phyloP scores from a whole-genome alignment of 2,888 invertebrate genomes.

The Dicyrtomina minuta region DNA sequence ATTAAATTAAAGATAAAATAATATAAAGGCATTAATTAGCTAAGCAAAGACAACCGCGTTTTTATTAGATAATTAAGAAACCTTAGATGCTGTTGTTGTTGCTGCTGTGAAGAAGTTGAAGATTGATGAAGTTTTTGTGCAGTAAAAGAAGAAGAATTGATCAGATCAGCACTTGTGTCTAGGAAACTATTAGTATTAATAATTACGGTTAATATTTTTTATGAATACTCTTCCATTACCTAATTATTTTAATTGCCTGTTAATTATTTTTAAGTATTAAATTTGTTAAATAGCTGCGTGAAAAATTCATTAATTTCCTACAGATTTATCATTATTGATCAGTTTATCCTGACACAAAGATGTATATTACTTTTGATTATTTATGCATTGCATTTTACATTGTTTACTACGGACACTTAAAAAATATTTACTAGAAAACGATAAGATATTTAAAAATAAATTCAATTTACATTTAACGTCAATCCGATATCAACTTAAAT shows the following conservation, averaged over 20 bases:
- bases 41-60: conserved; percentile 1
- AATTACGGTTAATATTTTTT: conserved; percentile 4
- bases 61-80: conserved; percentile 33
- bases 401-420: too few relatives aligned
- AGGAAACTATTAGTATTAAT: conserved; percentile 33
- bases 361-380: too few relatives aligned
- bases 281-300: conserved; percentile 9
- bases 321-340: not conserved
- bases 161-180: conserved; percentile 30
- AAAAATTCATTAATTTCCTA: not conserved
- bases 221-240: too few relatives aligned
- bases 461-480: not conserved
- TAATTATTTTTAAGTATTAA: conserved; percentile 16
- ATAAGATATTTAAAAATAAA: not conserved
- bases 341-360: too few relatives aligned
- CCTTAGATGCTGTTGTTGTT: conserved; percentile 38
- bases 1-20: not conserved
- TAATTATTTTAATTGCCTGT: conserved; percentile 4
- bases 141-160: conserved; percentile 33
- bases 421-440: too few relatives aligned
- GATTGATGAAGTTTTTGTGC: conserved; percentile 33
- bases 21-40: conserved; percentile 27
- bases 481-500: not conserved
- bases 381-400: too few relatives aligned
- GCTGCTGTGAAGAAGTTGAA: conserved; percentile 26